Conservation (phyloP, 2,797 vertebrate species). For the Myiotriccus ornatus region DNA sequence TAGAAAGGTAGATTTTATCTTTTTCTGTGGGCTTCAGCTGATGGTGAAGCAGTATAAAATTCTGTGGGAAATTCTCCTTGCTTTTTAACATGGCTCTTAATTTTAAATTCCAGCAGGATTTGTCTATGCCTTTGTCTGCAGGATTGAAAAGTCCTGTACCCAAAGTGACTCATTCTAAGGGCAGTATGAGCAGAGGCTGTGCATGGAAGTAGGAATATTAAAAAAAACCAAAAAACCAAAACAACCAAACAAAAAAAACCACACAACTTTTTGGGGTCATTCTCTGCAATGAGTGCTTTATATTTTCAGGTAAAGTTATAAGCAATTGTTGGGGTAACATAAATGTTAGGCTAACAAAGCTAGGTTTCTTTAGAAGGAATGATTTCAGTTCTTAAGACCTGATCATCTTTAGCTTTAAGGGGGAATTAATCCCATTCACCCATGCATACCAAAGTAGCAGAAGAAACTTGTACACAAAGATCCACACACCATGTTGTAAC, state of each 20-base stretch:
- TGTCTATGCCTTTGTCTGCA: background rate
- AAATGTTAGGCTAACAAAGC: background rate
- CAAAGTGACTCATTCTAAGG: background rate
- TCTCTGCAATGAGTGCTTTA: background rate
- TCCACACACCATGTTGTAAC: background rate
- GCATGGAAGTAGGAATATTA: background rate
- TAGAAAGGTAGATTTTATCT: background rate
- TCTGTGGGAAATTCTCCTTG: background rate
- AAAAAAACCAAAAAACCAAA: background rate
- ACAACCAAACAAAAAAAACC: no score
- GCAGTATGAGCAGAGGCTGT: background rate
- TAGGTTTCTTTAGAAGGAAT: background rate
- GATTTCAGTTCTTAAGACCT: background rate
- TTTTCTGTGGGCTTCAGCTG: background rate
- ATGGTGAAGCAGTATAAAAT: background rate
- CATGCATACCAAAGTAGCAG: background rate
- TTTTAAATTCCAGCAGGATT: background rate
- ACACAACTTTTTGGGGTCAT: background rate
- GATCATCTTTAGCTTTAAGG: background rate
- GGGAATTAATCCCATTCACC: background rate
- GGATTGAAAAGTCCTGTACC: background rate
- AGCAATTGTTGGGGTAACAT: background rate
- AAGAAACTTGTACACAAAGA: background rate
- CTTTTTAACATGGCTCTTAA: background rate
- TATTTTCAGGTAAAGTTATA: background rate